phyloP scores from a whole-genome alignment of 2,888 invertebrate species.

The Tinea semifulvella region DNA sequence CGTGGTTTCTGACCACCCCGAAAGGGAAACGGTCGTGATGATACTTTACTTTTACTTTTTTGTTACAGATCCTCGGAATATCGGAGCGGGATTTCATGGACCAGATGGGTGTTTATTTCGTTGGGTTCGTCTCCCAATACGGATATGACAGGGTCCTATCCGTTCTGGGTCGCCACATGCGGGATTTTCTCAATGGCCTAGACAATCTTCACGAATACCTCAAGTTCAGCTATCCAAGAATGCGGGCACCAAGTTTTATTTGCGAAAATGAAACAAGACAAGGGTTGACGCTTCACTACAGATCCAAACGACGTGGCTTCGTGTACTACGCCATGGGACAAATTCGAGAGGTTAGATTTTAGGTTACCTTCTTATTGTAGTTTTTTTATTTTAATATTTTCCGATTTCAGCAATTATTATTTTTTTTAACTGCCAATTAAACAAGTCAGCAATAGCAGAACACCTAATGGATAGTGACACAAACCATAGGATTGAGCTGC shows the following conservation, averaged over 20 bases:
- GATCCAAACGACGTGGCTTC: constrained; percentile 92
- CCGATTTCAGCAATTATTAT: too few species aligned
- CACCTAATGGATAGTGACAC: too few species aligned
- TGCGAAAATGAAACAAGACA: constrained; percentile 94
- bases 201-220: constrained; percentile 98
- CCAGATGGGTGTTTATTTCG: constrained; percentile 93
- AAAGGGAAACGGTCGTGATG: constrained; percentile 1
- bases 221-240: constrained; percentile 91
- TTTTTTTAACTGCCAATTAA: too few species aligned
- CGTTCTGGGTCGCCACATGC: constrained; percentile 90
- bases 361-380: too few species aligned
- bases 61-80: constrained; percentile 87
- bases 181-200: constrained; percentile 94
- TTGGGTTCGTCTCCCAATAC: constrained; percentile 92
- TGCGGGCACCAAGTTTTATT: constrained; percentile 94
- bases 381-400: too few species aligned
- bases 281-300: constrained; percentile 92
- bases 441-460: too few species aligned
- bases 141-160: constrained; percentile 93
- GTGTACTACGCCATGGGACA: constrained; percentile 98
- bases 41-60: constrained; percentile 19
- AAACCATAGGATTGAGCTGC: too few species aligned
- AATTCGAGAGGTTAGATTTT: constrained; percentile 82
- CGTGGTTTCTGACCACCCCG: too few species aligned
- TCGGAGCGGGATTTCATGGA: constrained; percentile 91